phyloP scores from a whole-genome alignment of 2,888 invertebrate genomes.

The Stenurella melanura region DNA sequence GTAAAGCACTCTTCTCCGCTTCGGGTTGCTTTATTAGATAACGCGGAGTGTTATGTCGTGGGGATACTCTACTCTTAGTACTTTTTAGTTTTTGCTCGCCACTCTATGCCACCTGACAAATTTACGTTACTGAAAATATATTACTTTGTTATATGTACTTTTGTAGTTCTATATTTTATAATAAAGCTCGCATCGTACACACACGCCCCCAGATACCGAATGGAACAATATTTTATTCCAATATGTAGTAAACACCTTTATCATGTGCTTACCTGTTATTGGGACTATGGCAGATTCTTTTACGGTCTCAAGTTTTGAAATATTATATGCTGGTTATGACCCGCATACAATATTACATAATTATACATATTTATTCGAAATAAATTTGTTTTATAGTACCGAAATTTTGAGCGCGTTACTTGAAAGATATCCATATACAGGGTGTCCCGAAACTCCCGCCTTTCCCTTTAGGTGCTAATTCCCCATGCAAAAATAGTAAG shows the following conservation, averaged over 20 bases:
- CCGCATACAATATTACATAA: too few relatives aligned
- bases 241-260: background rate
- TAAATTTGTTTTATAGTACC: too few relatives aligned
- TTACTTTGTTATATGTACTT: constrained; percentile 3
- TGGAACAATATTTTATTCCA: background rate
- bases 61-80: constrained; percentile 39
- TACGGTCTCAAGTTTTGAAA: too few relatives aligned
- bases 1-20: constrained; percentile 59
- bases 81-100: constrained; percentile 27
- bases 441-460: too few relatives aligned
- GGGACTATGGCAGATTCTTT: too few relatives aligned
- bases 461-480: too few relatives aligned
- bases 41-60: constrained; percentile 56
- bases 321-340: too few relatives aligned
- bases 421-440: too few relatives aligned
- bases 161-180: background rate
- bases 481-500: too few relatives aligned
- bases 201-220: background rate
- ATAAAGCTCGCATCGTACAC: background rate
- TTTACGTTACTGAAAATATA: constrained; percentile 18
- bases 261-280: too few relatives aligned
- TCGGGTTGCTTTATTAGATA: constrained; percentile 60
- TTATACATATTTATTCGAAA: too few relatives aligned
- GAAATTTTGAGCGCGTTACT: too few relatives aligned
- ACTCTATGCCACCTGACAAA: constrained; percentile 33